Conservation (phyloP, 2,113 vertebrate species). For the Mirounga angustirostris region DNA sequence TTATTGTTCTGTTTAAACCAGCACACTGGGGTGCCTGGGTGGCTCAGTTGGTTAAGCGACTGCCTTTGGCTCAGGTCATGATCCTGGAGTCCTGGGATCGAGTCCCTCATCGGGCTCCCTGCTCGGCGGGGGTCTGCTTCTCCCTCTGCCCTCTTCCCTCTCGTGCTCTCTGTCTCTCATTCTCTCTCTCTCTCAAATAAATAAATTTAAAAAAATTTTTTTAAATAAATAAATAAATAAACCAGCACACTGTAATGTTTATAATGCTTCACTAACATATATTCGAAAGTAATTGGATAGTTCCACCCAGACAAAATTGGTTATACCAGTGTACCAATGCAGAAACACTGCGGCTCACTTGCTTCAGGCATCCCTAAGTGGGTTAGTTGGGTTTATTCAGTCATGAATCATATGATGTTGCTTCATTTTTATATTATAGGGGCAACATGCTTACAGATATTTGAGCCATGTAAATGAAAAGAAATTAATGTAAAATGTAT, state of each 20-base stretch:
- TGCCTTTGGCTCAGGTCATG: too few species aligned
- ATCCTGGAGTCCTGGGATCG: too few species aligned
- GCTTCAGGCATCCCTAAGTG: conserved; percentile 82
- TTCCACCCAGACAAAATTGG: conserved; percentile 77
- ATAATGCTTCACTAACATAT: conserved; percentile 75
- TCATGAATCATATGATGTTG: conserved; percentile 76
- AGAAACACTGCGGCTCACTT: conserved; percentile 70
- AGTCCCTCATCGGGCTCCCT: too few species aligned
- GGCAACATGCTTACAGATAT: conserved; percentile 78
- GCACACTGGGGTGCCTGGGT: background rate
- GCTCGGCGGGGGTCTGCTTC: too few species aligned
- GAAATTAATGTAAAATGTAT: conserved; percentile 72
- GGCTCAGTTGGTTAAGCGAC: too few species aligned
- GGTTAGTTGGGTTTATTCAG: conserved; percentile 78
- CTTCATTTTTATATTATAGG: conserved; percentile 75
- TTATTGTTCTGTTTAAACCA: conserved; percentile 76
- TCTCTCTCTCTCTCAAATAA: too few species aligned
- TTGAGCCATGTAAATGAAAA: conserved; percentile 60
- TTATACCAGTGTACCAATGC: conserved; percentile 64
- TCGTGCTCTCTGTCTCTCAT: too few species aligned
- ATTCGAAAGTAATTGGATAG: conserved; percentile 84
- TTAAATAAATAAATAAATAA: background rate
- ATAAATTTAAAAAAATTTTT: too few species aligned
- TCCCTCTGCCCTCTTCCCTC: too few species aligned
- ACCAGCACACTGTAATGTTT: conserved; percentile 71